Percentiles rank a stretch among this genome's conserved stretches.
These are phyloP conservation scores for Lepus timidus DNA, from an alignment of 2,113 vertebrate species.

Conservation along the genomic window DNA sequence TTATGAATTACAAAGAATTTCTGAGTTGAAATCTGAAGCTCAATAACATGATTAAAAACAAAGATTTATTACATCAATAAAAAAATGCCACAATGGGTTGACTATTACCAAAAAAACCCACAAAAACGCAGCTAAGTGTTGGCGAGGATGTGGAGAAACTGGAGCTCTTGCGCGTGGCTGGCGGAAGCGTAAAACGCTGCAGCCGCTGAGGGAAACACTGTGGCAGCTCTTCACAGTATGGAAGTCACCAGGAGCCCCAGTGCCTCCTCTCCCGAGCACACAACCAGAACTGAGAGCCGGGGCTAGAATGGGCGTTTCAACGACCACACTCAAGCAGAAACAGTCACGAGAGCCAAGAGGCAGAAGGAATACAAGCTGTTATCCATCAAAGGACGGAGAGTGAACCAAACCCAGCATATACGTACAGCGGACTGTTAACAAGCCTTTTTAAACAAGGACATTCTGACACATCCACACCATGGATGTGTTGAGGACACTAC, in stretches of 20 bases:
- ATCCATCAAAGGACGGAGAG: background rate
- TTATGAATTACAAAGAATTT: background rate
- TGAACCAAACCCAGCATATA: background rate
- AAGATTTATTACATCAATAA: background rate
- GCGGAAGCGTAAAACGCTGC: background rate
- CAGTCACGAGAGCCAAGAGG: background rate
- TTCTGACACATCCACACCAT: background rate
- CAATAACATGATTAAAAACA: background rate
- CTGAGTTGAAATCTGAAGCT: background rate
- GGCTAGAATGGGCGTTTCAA: background rate
- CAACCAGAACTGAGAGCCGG: background rate
- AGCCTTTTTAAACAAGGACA: conserved; percentile 8
- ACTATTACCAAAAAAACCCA: background rate
- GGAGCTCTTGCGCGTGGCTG: background rate
- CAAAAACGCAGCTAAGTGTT: too few relatives aligned
- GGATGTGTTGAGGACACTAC: background rate
- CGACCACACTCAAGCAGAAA: background rate
- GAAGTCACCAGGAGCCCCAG: background rate
- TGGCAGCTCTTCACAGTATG: background rate
- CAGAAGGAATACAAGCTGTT: background rate
- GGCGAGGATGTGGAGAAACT: background rate
- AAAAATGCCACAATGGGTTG: background rate
- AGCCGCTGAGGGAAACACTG: too few relatives aligned
- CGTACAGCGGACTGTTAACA: background rate
- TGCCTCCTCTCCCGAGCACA: background rate